phyloP scores from a whole-genome alignment of 2,797 vertebrate genomes.

The Pagetopsis macropterus region DNA sequence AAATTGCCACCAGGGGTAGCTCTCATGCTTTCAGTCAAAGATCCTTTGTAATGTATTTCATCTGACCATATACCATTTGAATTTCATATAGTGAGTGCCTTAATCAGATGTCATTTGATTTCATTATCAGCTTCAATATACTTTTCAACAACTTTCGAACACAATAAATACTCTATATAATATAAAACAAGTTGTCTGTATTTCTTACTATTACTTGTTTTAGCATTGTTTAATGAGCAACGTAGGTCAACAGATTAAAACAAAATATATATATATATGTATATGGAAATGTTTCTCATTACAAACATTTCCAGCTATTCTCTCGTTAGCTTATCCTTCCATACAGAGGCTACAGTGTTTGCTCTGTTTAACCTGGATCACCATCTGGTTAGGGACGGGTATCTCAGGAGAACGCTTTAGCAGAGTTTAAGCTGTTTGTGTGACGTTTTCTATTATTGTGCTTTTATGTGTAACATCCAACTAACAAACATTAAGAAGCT shows the following conservation, averaged over 20 bases:
- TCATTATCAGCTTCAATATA: background rate
- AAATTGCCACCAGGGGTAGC: constrained; percentile 50
- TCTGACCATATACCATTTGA: background rate
- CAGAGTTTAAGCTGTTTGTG: background rate
- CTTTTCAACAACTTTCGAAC: background rate
- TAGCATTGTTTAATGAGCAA: background rate
- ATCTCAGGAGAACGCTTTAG: background rate
- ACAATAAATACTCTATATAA: background rate
- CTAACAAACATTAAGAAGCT: background rate
- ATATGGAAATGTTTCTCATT: background rate
- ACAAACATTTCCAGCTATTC: background rate
- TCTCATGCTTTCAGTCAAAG: constrained; percentile 1
- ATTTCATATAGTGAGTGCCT: background rate
- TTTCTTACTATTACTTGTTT: background rate
- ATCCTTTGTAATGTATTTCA: background rate
- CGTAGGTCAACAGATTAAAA: background rate
- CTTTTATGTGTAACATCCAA: background rate
- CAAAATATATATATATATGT: no score
- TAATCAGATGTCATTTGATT: background rate
- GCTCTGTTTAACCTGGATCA: background rate
- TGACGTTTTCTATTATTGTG: background rate
- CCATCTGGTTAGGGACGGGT: background rate
- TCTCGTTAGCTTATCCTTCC: background rate
- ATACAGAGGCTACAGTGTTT: background rate
- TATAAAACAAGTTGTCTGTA: background rate